Evolutionary conservation across 2,797 vertebrate species (phyloP), one percentile per base, ranked within the genome.

Genomic region (Macroramphosus scolopax): DNA sequence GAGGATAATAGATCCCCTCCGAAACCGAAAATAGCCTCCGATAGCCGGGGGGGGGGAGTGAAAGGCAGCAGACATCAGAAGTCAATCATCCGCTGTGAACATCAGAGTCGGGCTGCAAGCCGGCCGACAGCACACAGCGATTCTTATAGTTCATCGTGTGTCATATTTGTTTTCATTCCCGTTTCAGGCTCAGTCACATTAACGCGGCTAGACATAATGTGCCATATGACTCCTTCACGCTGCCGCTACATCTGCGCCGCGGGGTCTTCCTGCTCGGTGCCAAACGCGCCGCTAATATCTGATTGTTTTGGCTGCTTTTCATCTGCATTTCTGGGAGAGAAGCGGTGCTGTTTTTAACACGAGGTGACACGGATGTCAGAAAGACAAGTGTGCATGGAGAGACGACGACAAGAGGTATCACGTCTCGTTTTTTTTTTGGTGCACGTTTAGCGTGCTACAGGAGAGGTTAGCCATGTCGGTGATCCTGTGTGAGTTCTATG

Each of bases 211-310:
- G 60, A 70, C 48, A 64, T 64, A 70, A 70, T 53, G 58, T 5
- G 5, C 62, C 77, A 76, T 78, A 81, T 75, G 78, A 69, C 63
- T 58, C 34, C 59, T 55, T 67, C 67, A 75, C 64, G 70, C 55
- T 53, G 66, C 45, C 44, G 44, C 71, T 45, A 41, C 39, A 45
- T 59, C 57, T 33, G 44, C 52, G 45, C 55, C 55, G 51, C 69
- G 47, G 56, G n/a, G 74, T 30, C 16, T 47, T 42, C 20, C 2
- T 0, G 13, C 25, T 60, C 37, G 0, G 9, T 68, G 68, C 68
- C 77, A 78, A 52, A 56, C 47, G 36, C 55, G 34, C 39, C 17
- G 31, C 37, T 75, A 46, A 50, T 48, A 62, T 78, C 38, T 24
- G 61, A 73, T 71, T 46, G 54, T 56, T 71, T 68, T 66, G 59